Conservation (phyloP, 2,888 invertebrate genomes). For the Sycophila texana region DNA sequence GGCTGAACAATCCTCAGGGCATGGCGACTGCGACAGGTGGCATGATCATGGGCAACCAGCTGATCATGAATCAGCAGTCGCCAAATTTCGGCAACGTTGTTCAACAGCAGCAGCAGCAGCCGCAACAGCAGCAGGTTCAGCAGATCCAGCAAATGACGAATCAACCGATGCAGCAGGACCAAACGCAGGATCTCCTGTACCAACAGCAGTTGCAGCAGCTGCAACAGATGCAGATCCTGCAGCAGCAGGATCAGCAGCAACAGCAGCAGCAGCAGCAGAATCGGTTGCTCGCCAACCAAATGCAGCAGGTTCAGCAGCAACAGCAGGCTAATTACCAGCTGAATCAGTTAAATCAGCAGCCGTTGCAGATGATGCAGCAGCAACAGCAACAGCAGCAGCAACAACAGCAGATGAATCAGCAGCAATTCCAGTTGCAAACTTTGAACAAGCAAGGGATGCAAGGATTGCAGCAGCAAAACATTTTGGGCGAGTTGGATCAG, state of each 20-base stretch:
- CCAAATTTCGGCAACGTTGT: slow-evolving; percentile 65
- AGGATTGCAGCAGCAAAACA: slow-evolving; percentile 62
- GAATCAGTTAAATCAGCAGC: slow-evolving; percentile 62
- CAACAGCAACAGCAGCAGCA: slow-evolving; percentile 58
- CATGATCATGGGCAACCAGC: slow-evolving; percentile 71
- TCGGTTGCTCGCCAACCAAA: slow-evolving; percentile 64
- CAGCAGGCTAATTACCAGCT: slow-evolving; percentile 60
- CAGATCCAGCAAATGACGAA: slow-evolving; percentile 67
- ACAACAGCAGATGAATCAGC: slow-evolving; percentile 61
- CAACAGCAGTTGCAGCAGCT: slow-evolving; percentile 68
- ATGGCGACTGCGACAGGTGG: slow-evolving; percentile 70
- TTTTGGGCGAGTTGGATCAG: slow-evolving; percentile 54
- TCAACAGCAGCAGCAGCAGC: slow-evolving; percentile 67
- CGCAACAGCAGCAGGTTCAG: slow-evolving; percentile 65
- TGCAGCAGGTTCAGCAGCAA: slow-evolving; percentile 65
- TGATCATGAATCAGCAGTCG: slow-evolving; percentile 71
- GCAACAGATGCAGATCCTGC: slow-evolving; percentile 69
- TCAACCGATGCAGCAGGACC: slow-evolving; percentile 65
- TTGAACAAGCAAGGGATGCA: slow-evolving; percentile 64
- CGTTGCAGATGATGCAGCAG: slow-evolving; percentile 67
- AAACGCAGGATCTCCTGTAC: slow-evolving; percentile 68
- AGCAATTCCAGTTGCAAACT: slow-evolving; percentile 68
- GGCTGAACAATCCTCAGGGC: slow-evolving; percentile 66
- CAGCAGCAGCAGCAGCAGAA: slow-evolving; percentile 59
- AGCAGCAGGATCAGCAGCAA: slow-evolving; percentile 61